These are phyloP conservation scores for Heliconius eleuchia DNA, from an alignment of 1,140 invertebrate species.

Conservation along the genomic window DNA sequence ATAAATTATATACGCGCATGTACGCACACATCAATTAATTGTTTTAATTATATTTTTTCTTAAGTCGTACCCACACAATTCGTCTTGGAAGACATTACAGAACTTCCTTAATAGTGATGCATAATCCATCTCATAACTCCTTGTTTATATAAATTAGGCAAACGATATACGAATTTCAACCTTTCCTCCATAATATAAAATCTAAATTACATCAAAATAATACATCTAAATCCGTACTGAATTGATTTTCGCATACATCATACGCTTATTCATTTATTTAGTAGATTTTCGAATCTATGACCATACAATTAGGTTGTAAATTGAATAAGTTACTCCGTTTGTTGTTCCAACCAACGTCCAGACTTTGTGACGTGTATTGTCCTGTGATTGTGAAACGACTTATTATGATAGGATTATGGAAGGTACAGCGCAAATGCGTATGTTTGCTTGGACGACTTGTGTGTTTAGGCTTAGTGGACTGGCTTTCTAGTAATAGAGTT, in stretches of 20 bases:
- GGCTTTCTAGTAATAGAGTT: not conserved
- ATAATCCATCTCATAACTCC: slow-evolving; percentile 9
- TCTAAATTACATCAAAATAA: slow-evolving; percentile 25
- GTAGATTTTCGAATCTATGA: slow-evolving; percentile 3
- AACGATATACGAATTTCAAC: not conserved
- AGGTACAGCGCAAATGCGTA: not conserved
- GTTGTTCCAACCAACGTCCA: slow-evolving; percentile 22
- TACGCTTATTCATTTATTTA: slow-evolving; percentile 21
- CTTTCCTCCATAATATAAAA: not conserved
- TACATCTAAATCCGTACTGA: slow-evolving; percentile 31
- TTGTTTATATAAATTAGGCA: slow-evolving; percentile 2
- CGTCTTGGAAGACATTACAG: not conserved
- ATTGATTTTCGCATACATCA: slow-evolving; percentile 40
- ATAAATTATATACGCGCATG: not conserved
- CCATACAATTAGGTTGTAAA: slow-evolving; percentile 11
- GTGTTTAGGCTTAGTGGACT: not conserved
- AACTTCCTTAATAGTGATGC: not conserved
- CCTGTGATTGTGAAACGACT: slow-evolving; percentile 50
- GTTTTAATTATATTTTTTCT: not conserved
- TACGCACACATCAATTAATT: too few relatives aligned
- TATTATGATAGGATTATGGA: slow-evolving; percentile 37
- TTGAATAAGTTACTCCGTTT: slow-evolving; percentile 8
- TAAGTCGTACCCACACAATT: not conserved
- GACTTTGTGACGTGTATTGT: slow-evolving; percentile 48
- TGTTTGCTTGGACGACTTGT: not conserved